Percentiles rank a stretch among this genome's conserved stretches.
These are phyloP conservation scores for Apistogramma diplotaenia DNA, from an alignment of 2,113 vertebrate species.

Conservation along the genomic window DNA sequence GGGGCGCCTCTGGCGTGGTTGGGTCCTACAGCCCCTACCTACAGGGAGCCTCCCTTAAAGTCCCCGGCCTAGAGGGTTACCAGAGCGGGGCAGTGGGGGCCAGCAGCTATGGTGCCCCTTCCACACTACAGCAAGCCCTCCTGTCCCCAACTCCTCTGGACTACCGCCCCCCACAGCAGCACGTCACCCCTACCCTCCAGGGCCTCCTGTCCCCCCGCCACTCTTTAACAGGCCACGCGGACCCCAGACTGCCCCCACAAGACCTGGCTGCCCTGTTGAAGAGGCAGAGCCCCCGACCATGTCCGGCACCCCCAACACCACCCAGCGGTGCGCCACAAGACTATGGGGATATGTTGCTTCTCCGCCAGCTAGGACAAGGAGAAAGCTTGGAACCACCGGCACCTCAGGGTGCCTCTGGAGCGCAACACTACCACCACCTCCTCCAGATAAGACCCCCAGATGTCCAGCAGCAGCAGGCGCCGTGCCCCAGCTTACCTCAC, in stretches of 20 bases:
- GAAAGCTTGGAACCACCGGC: constrained; percentile 79
- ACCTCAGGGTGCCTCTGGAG: constrained; percentile 65
- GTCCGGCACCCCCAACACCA: constrained; percentile 69
- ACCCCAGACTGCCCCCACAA: constrained; percentile 86
- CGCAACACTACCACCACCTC: constrained; percentile 88
- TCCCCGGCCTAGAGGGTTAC: constrained; percentile 79
- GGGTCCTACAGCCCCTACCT: constrained; percentile 78
- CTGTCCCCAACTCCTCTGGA: constrained; percentile 93
- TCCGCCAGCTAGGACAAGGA: constrained; percentile 89
- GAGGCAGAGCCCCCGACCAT: constrained; percentile 76
- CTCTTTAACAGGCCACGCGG: constrained; percentile 91
- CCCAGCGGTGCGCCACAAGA: constrained; percentile 75
- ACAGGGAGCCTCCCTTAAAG: constrained; percentile 83
- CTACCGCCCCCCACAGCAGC: constrained; percentile 88
- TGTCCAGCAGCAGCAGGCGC: constrained; percentile 56
- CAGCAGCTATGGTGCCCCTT: constrained; percentile 75
- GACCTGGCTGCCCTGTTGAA: constrained; percentile 93
- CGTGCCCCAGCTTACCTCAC: constrained; percentile 77
- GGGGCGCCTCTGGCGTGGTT: constrained; percentile 58
- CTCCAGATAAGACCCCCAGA: constrained; percentile 87
- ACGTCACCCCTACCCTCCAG: constrained; percentile 93
- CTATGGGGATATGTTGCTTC: constrained; percentile 84
- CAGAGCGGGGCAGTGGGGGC: constrained; percentile 76
- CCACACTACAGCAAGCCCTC: constrained; percentile 94
- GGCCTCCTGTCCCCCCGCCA: constrained; percentile 96